These are phyloP conservation scores for Vireo altiloquus DNA, from an alignment of 2,113 vertebrate genomes.

Conservation along the genomic window DNA sequence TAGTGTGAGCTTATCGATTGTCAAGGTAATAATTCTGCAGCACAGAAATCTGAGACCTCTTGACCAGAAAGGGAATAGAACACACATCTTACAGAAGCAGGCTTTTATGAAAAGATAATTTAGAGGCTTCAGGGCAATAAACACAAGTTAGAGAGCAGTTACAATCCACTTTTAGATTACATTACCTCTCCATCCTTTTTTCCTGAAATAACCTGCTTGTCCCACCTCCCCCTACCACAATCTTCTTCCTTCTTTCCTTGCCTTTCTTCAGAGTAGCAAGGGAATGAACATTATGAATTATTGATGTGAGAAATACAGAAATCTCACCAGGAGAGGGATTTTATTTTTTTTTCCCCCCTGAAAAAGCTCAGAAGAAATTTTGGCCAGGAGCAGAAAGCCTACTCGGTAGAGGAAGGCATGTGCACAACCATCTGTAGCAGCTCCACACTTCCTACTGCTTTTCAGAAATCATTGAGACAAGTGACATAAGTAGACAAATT, in stretches of 20 bases:
- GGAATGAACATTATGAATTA: neutral
- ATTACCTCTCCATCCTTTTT: constrained; percentile 20
- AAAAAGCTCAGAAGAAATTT: neutral
- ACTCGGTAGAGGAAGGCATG: neutral
- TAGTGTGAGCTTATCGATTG: neutral
- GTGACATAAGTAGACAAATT: neutral
- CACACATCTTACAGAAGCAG: neutral
- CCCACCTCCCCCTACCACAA: neutral
- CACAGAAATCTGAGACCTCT: constrained; percentile 24
- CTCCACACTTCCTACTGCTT: neutral
- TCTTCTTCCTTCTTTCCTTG: neutral
- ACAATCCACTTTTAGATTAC: neutral
- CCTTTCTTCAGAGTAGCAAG: neutral
- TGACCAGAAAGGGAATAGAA: constrained; percentile 13
- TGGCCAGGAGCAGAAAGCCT: neutral
- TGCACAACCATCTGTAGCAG: neutral
- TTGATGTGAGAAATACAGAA: neutral
- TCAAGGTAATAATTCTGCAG: neutral
- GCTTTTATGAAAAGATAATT: constrained; percentile 27
- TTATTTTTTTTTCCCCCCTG: neutral
- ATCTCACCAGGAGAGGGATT: neutral
- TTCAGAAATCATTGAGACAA: neutral
- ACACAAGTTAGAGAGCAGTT: constrained; percentile 9
- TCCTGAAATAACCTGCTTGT: constrained; percentile 4
- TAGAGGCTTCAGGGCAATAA: constrained; percentile 26